phyloP scores from a whole-genome alignment of 2,113 vertebrate genomes.

The Corythoichthys haematopterus region DNA sequence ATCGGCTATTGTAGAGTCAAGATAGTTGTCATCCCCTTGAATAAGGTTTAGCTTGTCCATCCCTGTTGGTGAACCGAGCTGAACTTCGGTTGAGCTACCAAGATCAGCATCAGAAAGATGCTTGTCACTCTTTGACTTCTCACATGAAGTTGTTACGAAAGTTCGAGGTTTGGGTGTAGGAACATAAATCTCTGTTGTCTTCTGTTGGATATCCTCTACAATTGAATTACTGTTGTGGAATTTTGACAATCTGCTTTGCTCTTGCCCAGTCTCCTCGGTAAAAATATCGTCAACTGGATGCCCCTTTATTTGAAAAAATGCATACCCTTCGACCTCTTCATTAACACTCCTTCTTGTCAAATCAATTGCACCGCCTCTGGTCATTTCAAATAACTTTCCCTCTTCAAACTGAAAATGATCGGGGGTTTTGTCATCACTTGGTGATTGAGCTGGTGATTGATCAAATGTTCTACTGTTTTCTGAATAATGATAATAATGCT shows the following conservation, averaged over 20 bases:
- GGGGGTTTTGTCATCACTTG: constrained; percentile 76
- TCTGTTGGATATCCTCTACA: constrained; percentile 8
- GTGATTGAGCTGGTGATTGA: constrained; percentile 74
- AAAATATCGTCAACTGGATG: constrained; percentile 47
- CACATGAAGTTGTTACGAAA: constrained; percentile 4
- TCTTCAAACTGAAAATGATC: constrained; percentile 95
- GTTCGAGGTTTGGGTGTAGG: constrained; percentile 25
- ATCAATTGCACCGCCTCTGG: constrained; percentile 93
- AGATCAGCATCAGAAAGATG: constrained; percentile 18
- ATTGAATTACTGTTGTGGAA: constrained; percentile 14
- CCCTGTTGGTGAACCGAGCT: constrained; percentile 29
- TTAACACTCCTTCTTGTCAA: constrained; percentile 86
- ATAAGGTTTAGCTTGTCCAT: constrained; percentile 25
- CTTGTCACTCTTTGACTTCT: constrained; percentile 17
- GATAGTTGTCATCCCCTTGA: constrained; percentile 52
- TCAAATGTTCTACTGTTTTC: constrained; percentile 77
- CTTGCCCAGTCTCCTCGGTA: constrained; percentile 19
- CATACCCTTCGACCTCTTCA: constrained; percentile 77
- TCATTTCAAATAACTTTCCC: constrained; percentile 98
- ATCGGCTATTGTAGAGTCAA: constrained; percentile 66
- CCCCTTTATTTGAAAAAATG: constrained; percentile 83
- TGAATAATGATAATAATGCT: constrained; percentile 68
- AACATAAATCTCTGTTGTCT: constrained; percentile 1
- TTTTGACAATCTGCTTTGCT: constrained; percentile 8
- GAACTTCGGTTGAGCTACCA: constrained; percentile 31